phyloP scores from a whole-genome alignment of 2,888 invertebrate genomes.

The Papilio protenor region DNA sequence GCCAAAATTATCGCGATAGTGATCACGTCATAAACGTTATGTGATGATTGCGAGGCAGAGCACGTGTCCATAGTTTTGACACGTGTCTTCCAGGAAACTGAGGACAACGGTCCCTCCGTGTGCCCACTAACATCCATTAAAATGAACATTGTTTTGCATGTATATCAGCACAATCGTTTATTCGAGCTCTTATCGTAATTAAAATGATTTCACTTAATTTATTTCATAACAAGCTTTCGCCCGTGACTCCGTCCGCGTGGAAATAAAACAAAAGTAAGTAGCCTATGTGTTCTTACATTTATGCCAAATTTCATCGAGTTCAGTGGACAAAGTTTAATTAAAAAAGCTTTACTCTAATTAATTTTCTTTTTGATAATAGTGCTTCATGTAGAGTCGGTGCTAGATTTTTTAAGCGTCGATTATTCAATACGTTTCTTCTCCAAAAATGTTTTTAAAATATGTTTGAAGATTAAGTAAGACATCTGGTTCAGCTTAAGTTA shows the following conservation, averaged over 20 bases:
- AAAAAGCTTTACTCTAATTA: too few species aligned
- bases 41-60: neutral
- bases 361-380: neutral
- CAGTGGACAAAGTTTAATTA: too few species aligned
- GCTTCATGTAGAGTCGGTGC: neutral
- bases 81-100: slow-evolving; percentile 27
- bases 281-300: too few species aligned
- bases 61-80: slow-evolving; percentile 21
- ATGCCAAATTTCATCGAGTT: too few species aligned
- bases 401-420: neutral
- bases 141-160: neutral
- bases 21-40: neutral
- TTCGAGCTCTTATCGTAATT: neutral
- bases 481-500: slow-evolving; percentile 26
- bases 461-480: neutral
- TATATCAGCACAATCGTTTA: neutral
- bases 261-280: too few species aligned
- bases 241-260: too few species aligned
- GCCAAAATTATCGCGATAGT: neutral
- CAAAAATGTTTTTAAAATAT: neutral
- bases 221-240: too few species aligned
- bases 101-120: slow-evolving; percentile 3
- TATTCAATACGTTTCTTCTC: neutral
- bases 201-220: neutral
- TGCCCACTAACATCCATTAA: neutral